Percentiles rank a stretch among this genome's conserved stretches.
These are phyloP conservation scores for Radopholus similis DNA, from an alignment of 1,140 invertebrate genomes.

Conservation along the genomic window DNA sequence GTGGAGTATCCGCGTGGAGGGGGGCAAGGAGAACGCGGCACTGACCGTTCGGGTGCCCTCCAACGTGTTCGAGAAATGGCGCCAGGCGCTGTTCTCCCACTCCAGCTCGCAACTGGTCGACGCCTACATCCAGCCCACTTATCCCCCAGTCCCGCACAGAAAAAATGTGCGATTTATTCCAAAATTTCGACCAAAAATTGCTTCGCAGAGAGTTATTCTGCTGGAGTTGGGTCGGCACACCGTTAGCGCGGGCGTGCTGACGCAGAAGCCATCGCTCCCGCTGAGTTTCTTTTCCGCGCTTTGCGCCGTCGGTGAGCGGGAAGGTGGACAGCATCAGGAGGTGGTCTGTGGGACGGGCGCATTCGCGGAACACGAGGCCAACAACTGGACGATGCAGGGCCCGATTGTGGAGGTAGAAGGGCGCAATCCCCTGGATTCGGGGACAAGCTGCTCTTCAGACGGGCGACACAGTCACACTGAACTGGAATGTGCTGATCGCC, in stretches of 20 bases:
- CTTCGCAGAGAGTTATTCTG: slow-evolving; percentile 62
- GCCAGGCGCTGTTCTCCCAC: slow-evolving; percentile 65
- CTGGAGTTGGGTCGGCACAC: slow-evolving; percentile 68
- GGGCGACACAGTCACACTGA: not conserved
- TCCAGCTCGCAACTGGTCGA: slow-evolving; percentile 64
- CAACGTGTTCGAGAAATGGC: slow-evolving; percentile 62
- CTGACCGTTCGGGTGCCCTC: slow-evolving; percentile 50
- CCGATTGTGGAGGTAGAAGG: slow-evolving; percentile 34
- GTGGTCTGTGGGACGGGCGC: slow-evolving; percentile 65
- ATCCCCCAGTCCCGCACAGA: slow-evolving; percentile 58
- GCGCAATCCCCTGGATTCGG: too few species aligned
- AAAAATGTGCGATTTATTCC: slow-evolving; percentile 56
- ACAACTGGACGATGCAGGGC: slow-evolving; percentile 44
- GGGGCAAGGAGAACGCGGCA: slow-evolving; percentile 54
- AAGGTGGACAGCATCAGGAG: slow-evolving; percentile 6
- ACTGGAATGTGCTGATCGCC: not conserved
- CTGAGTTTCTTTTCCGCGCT: slow-evolving; percentile 66
- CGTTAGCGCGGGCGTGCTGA: slow-evolving; percentile 67
- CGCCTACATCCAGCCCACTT: slow-evolving; percentile 64
- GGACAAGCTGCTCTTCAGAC: too few species aligned
- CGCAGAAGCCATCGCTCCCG: slow-evolving; percentile 65
- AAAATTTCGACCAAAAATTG: slow-evolving; percentile 6
- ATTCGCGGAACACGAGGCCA: slow-evolving; percentile 62
- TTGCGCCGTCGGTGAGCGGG: slow-evolving; percentile 64
- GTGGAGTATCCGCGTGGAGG: slow-evolving; percentile 45